These are phyloP conservation scores for Tinamus guttatus DNA, from an alignment of 2,113 vertebrate species.

Conservation along the genomic window DNA sequence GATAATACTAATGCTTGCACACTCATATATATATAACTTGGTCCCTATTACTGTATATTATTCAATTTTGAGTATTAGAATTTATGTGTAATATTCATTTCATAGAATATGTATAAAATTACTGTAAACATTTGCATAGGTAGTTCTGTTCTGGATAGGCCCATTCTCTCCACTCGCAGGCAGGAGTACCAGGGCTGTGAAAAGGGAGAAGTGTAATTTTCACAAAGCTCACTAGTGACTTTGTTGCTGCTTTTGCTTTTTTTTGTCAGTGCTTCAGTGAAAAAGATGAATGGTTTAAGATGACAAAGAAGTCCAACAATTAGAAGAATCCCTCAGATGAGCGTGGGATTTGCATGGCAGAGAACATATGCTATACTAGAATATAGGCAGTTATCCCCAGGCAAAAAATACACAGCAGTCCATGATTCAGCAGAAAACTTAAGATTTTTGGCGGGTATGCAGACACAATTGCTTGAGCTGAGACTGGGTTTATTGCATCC, in stretches of 20 bases:
- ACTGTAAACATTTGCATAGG: background rate
- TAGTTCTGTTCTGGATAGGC: background rate
- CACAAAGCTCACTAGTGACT: background rate
- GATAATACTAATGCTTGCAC: background rate
- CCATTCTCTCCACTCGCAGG: background rate
- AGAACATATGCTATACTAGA: background rate
- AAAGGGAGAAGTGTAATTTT: background rate
- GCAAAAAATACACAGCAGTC: background rate
- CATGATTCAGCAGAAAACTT: background rate
- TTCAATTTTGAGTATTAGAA: slow-evolving; percentile 21
- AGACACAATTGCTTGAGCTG: background rate
- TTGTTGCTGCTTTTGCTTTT: background rate
- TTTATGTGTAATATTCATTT: slow-evolving; percentile 42
- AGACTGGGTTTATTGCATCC: background rate
- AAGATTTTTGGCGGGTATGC: background rate
- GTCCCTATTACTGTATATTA: background rate
- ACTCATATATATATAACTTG: slow-evolving; percentile 40
- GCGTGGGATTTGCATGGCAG: background rate
- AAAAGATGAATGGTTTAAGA: background rate
- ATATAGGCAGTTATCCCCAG: background rate
- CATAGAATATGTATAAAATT: background rate
- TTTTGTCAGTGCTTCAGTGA: background rate
- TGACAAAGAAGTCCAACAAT: background rate
- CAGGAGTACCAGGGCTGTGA: background rate
- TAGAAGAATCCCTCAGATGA: background rate